These are phyloP conservation scores for Pristionchus maxplancki DNA, from an alignment of 2,888 invertebrate species.

Conservation along the genomic window DNA sequence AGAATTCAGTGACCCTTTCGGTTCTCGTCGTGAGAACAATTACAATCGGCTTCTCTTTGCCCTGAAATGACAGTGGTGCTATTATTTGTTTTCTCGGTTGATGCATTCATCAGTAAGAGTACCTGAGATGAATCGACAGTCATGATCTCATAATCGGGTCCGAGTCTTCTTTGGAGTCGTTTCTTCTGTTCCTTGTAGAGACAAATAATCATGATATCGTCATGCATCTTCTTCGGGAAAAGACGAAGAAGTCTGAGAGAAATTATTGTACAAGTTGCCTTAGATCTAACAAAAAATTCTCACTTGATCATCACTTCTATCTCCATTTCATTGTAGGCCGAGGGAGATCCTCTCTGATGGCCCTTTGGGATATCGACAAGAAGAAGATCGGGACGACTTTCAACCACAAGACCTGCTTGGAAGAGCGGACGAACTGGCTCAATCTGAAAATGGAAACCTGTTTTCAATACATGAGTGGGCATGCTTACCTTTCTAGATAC, in stretches of 20 bases:
- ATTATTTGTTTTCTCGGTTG: too few species aligned
- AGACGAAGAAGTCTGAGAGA: not conserved
- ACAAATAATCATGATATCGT: slow-evolving; percentile 40
- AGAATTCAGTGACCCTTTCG: not conserved
- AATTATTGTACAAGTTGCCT: not conserved
- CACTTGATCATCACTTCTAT: not conserved
- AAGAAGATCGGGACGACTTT: not conserved
- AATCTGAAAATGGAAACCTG: not conserved
- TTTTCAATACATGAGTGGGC: not conserved
- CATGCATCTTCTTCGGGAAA: not conserved
- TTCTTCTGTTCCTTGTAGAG: slow-evolving; percentile 37
- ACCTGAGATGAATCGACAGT: slow-evolving; percentile 40
- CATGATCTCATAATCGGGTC: slow-evolving; percentile 23
- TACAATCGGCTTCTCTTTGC: slow-evolving; percentile 1
- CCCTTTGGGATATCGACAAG: not conserved
- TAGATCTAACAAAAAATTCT: not conserved
- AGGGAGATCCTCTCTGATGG: not conserved
- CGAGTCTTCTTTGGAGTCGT: not conserved
- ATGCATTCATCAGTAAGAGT: too few species aligned
- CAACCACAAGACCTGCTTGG: not conserved
- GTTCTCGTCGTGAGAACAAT: slow-evolving; percentile 11
- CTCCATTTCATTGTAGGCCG: not conserved
- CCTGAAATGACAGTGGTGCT: not conserved
- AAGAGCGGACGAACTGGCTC: not conserved
- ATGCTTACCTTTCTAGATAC: not conserved